Evolutionary conservation across 2,888 invertebrate species (phyloP), one percentile per base, ranked within the genome.

Genomic region (Xylophagus ater): DNA sequence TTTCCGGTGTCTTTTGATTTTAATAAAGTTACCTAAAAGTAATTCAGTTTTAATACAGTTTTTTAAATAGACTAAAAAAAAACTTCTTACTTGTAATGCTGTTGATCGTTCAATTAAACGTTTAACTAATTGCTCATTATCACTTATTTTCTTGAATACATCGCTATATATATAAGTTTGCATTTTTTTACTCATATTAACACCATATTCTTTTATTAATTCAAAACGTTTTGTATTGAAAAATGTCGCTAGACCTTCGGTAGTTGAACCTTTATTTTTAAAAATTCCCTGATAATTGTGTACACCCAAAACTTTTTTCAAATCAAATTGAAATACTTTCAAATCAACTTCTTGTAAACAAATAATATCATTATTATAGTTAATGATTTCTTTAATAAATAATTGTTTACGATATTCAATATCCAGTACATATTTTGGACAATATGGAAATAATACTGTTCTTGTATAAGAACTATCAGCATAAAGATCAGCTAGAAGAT

Each of bases 341-440:
- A 58, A 59, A 59, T 96, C 94, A 0, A 93, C 88, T 72, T 96
- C 96, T 72, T 96, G 94, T 10, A 96, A 68, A 52, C 93, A 93
- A 37, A 92, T 68, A 35, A 96, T 67, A 60, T 96, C 94, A 25
- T 80, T 77, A 66, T 93, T 84, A 58, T 89, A 94, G n/a, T 88
- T 89, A 50, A 55, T 31, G 9, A 66, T 47, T 69, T 96, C 94
- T 57, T 86, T 87, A 4, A 86, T 54, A 40, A 90, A 69, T 1
- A 96, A 68, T 51, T 84, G 84, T 56, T 88, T 88, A 48, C 94
- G 72, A 59, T 94, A 96, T 52, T 87, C 84, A 41, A 86, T 78
- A 20, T 74, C 70, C 26, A 94, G 66, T 3, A 84, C 86, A 63
- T 85, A 77, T 3, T 78, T 66, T 7, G 88, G 83, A 56, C 94